Base-by-base conservation (phyloP, 23 tunicate genomes). In the Botrylloides violaceus region DNA sequence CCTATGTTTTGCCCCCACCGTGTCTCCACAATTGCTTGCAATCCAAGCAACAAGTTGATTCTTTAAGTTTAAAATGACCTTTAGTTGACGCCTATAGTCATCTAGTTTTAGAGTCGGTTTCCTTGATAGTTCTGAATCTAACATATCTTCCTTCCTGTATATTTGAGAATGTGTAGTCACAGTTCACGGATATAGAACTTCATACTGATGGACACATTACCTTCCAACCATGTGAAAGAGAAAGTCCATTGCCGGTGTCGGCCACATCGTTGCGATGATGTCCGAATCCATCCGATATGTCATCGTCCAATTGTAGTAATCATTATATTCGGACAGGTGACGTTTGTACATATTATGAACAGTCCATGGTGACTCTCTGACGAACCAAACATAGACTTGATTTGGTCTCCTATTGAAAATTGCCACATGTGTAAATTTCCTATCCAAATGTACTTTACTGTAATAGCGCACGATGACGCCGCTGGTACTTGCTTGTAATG, bases 341-440 rank as follows among this genome's bases (percentile, higher is more conserved):
- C 63, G 55, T 39, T 33, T 75, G 33, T 43, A 75, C 22, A 57
- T 63, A 53, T 81, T 29, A 12, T 31, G 64, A 1, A 64, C 73
- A 1, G 79, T 63, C 65, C 72, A 73, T 1, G 79, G 80, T 7
- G 72, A 59, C 49, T 81, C 86, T 5, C 63, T 62, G 5, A 71
- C 47, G 75, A 74, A 81, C 86, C 86, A 81, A 27, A 64, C 86
- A 36, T 61, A 81, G 21, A 34, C 79, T 39, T 81, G 86, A 62
- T 81, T 32, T 15, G 53, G 12, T 15, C 53, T 43, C 15, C n/a
- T n/a, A n/a, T 15, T 43, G 53, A 43, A 43, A 43, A 43, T 43
- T 9, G 53, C 9, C 9, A 43, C 15, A 15, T 9, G 15, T 43
- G 9, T 43, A 43, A 43, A n/a, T n/a, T n/a, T n/a, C n/a, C n/a